Base-by-base conservation (phyloP, 2,888 invertebrate genomes). In the Operophtera brumata region DNA sequence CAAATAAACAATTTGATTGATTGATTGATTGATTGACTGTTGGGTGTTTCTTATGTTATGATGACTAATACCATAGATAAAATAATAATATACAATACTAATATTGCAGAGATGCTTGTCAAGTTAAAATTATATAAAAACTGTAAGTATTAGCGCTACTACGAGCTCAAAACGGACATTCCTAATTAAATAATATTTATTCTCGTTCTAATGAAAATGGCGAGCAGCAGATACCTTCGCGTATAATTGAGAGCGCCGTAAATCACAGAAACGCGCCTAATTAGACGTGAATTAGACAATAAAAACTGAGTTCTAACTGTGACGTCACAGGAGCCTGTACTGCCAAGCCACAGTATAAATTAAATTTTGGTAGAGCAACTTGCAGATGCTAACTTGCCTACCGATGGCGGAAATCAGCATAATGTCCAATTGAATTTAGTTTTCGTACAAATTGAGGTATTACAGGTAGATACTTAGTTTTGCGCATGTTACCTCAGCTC, bases 181-280 rank as follows among this genome's bases (percentile, higher is more conserved):
- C 52, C 66, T 79, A 77, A 80, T 82, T 81, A 75, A 80, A 80
- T 80, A 71, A 80, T 81, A 80, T 82, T 80, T 80, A 82, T 82
- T 78, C 76, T 70, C 69, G 56, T 67, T 70, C 62, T 80, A 81
- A 82, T 81, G 79, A 79, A 80, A 82, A 79, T 69, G n/a, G 71
- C 75, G 39, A 73, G 69, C 78, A 75, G 67, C 70, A 63, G 54
- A 50, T 59, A 78, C 77, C 77, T 79, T 72, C 69, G 72, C 73
- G 77, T 73, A 80, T 80, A 82, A 80, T 82, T 81, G 77, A 79
- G 79, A 79, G 76, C 69, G 77, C 67, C 77, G 82, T 83, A 81
- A 84, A 84, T 81, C 75, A 74, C 71, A 69, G 72, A 73, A 79
- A 78, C 73, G 71, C 67, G 66, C 62, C 77, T 82, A 82, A 82